Evolutionary conservation across 2,113 vertebrate species (phyloP).

Genomic region (Phylloscopus trochiloides): DNA sequence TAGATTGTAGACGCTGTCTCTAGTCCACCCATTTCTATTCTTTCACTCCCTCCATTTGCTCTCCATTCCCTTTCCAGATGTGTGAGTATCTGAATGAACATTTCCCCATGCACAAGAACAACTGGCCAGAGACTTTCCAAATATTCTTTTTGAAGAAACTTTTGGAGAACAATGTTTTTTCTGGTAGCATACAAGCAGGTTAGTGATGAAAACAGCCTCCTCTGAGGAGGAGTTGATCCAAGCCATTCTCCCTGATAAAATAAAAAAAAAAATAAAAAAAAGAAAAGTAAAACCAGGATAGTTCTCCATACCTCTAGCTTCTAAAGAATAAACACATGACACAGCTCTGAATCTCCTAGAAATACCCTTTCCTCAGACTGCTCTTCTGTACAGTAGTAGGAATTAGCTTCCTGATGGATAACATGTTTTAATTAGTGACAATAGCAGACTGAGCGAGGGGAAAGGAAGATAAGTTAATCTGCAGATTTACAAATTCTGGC

Average conservation of each 20-base stretch:
- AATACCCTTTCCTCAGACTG: background rate
- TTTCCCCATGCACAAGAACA: background rate
- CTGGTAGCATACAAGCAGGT: background rate
- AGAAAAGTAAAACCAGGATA: background rate
- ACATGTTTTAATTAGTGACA: background rate
- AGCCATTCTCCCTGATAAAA: background rate
- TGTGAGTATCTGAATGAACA: background rate
- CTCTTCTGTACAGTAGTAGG: background rate
- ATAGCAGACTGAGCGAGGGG: background rate
- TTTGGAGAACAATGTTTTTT: background rate
- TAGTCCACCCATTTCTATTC: background rate
- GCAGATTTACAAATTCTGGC: background rate
- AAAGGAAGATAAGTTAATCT: background rate
- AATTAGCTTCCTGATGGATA: background rate
- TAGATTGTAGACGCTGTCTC: background rate
- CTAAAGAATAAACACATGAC: background rate
- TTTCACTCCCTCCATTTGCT: background rate
- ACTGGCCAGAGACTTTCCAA: background rate
- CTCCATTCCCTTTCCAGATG: background rate
- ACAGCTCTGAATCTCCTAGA: background rate
- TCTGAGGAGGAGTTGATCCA: background rate
- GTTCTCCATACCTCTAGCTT: background rate
- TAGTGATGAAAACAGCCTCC: background rate
- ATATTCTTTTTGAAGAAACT: background rate
- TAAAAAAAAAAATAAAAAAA: fast-evolving